Percentiles rank a stretch among this genome's conserved stretches.
Evolutionary conservation across 2,113 vertebrate genomes (phyloP).

Genomic region (Plecotus auritus): DNA sequence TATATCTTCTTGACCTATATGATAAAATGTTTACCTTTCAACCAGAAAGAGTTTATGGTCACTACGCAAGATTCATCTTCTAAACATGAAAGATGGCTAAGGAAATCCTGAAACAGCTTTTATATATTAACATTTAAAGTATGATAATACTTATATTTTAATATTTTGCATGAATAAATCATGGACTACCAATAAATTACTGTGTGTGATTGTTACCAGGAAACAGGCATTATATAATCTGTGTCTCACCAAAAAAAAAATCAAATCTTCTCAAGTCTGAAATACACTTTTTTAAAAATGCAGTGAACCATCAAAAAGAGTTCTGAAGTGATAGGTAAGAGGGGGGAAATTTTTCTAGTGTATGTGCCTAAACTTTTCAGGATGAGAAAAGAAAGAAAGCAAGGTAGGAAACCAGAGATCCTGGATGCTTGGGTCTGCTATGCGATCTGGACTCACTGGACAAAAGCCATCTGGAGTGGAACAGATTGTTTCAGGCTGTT

Average conservation of each 20-base stretch:
- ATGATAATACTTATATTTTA: not conserved
- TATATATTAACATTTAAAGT: not conserved
- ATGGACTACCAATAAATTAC: constrained; percentile 18
- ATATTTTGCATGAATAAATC: constrained; percentile 1
- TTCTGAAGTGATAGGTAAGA: not conserved
- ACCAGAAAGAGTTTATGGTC: not conserved
- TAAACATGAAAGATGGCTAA: not conserved
- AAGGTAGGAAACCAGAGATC: not conserved
- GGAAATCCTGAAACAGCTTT: not conserved
- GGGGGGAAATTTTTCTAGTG: fast-evolving
- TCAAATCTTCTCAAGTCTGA: not conserved
- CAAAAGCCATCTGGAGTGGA: constrained; percentile 1
- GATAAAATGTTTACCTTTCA: not conserved
- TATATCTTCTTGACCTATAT: not conserved
- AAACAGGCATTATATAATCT: not conserved
- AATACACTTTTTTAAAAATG: not conserved
- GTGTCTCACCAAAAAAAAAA: not conserved
- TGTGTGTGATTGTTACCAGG: not conserved
- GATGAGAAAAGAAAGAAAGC: not conserved
- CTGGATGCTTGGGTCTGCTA: not conserved
- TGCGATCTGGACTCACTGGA: not conserved
- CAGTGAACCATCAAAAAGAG: not conserved
- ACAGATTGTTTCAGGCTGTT: constrained; percentile 4
- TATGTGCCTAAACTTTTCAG: not conserved
- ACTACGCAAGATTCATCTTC: not conserved